Conservation (phyloP, 2,888 invertebrate species). For the Deilephila porcellus region DNA sequence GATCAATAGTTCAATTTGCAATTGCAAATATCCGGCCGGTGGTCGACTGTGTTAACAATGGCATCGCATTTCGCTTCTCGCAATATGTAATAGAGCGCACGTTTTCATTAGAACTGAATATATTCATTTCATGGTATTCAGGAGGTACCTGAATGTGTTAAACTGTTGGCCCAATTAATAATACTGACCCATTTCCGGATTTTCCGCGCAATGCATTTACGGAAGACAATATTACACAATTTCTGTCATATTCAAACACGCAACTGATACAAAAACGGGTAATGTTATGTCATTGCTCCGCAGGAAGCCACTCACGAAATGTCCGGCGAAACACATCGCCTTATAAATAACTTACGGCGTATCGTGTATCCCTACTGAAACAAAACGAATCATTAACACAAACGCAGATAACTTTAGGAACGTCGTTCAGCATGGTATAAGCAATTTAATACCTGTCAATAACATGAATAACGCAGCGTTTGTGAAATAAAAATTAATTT, state of each 20-base stretch:
- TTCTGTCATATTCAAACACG: neutral
- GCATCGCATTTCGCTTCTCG: constrained; percentile 49
- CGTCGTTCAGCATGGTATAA: neutral
- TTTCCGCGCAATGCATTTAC: constrained; percentile 4
- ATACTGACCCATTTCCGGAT: constrained; percentile 44
- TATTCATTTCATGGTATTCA: constrained; percentile 38
- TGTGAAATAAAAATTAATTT: neutral
- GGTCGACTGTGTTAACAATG: constrained; percentile 49
- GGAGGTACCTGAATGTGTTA: constrained; percentile 34
- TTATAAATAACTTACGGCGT: neutral
- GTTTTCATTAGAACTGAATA: constrained; percentile 40
- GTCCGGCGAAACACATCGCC: neutral
- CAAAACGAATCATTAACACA: neutral
- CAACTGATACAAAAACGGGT: neutral
- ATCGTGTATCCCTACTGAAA: neutral
- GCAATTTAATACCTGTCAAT: neutral
- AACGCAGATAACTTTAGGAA: neutral
- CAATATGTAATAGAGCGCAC: constrained; percentile 39
- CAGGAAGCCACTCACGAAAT: neutral
- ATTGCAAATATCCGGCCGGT: constrained; percentile 58
- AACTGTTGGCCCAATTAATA: constrained; percentile 39
- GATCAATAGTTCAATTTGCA: constrained; percentile 52
- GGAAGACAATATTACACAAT: constrained; percentile 8
- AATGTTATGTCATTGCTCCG: neutral
- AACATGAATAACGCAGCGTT: neutral